Evolutionary conservation across 2,113 vertebrate species (phyloP).

Genomic region (Dromaius novaehollandiae): DNA sequence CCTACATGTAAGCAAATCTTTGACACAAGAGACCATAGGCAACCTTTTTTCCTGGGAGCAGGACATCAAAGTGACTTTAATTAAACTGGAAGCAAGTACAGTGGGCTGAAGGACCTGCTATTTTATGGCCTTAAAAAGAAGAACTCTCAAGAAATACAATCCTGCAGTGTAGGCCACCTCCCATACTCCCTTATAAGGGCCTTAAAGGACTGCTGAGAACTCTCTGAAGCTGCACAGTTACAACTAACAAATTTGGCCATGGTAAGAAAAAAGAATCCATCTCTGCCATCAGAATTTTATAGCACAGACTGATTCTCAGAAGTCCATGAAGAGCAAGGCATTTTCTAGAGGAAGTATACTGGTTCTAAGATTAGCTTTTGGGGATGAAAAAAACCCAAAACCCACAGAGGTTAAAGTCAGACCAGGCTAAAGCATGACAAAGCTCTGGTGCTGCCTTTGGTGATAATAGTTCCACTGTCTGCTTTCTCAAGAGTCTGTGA

Average conservation of each 20-base stretch:
- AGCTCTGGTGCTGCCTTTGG: background rate
- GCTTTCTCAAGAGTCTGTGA: background rate
- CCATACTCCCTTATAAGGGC: background rate
- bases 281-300: background rate
- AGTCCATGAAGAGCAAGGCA: background rate
- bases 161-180: background rate
- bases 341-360: background rate
- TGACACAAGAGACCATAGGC: background rate
- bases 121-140: background rate
- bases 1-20: background rate
- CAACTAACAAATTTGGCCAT: background rate
- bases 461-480: background rate
- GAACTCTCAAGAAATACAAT: background rate
- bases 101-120: background rate
- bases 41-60: background rate
- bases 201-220: background rate
- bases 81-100: background rate
- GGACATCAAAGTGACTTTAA: background rate
- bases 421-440: background rate
- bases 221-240: background rate
- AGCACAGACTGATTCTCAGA: background rate
- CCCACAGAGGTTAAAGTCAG: background rate
- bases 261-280: background rate
- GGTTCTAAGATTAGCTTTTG: background rate
- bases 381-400: too few species aligned